Evolutionary conservation across 2,797 vertebrate genomes (phyloP).

Genomic region (Hipposideros larvatus): DNA sequence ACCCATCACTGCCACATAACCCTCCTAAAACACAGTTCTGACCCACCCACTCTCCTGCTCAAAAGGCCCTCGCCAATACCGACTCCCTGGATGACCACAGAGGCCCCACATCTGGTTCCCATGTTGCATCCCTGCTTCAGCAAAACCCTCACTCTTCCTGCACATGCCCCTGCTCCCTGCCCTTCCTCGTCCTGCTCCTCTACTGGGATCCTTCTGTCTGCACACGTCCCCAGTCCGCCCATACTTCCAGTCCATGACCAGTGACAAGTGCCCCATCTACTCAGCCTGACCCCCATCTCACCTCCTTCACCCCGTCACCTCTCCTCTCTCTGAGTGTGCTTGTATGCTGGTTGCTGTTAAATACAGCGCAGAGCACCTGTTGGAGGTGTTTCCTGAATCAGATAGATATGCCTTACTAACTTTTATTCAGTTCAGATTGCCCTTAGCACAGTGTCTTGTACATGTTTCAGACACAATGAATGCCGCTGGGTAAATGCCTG

Average conservation of each 20-base stretch:
- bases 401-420: background rate
- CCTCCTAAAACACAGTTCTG: background rate
- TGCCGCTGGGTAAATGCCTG: background rate
- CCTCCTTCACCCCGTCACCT: background rate
- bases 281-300: background rate
- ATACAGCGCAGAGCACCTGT: background rate
- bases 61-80: background rate
- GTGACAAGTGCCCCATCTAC: background rate
- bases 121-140: background rate
- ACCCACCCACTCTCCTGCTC: background rate
- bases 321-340: background rate
- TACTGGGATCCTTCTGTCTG: background rate
- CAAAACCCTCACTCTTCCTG: background rate
- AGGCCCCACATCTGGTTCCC: background rate
- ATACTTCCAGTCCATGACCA: background rate
- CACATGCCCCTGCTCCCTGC: background rate
- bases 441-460: background rate
- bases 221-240: accelerated
- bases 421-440: background rate
- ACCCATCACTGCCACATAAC: background rate
- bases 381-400: background rate
- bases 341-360: background rate
- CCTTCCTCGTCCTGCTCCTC: background rate
- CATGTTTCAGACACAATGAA: background rate
- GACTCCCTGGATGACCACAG: background rate